phyloP scores from a whole-genome alignment of 1,140 invertebrate species.

The Philotrypesis tridentata region DNA sequence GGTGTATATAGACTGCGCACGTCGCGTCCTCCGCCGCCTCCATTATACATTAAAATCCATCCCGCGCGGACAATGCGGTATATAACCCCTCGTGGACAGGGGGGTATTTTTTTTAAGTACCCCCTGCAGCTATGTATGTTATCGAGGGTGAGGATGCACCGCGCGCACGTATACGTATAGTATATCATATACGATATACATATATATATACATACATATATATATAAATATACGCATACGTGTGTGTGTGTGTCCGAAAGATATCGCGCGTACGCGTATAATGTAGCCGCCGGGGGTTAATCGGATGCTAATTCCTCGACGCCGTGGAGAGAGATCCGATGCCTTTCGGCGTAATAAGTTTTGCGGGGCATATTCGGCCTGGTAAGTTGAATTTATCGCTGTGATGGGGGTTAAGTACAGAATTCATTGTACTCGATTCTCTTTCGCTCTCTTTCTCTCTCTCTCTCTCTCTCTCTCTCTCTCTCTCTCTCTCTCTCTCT shows the following conservation, averaged over 20 bases:
- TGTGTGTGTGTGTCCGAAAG: too few species aligned
- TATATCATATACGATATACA: too few species aligned
- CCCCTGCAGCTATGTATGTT: background rate
- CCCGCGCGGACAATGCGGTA: background rate
- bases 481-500: too few species aligned
- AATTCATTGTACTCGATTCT: slow-evolving; percentile 30
- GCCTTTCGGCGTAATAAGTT: slow-evolving; percentile 12
- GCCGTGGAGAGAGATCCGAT: slow-evolving; percentile 10
- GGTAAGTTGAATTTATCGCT: slow-evolving; percentile 29
- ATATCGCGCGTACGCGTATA: background rate
- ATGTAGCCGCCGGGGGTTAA: background rate
- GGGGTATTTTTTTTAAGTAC: background rate
- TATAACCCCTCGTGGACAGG: too few species aligned
- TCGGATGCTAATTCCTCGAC: slow-evolving; percentile 31
- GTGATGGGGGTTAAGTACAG: slow-evolving; percentile 8
- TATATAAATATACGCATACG: too few species aligned
- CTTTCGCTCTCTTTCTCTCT: too few species aligned
- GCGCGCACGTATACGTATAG: too few species aligned
- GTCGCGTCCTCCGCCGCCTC: too few species aligned
- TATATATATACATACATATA: too few species aligned
- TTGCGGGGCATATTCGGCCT: background rate
- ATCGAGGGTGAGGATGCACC: background rate
- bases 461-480: too few species aligned
- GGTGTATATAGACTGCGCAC: too few species aligned
- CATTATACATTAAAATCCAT: background rate